Evolutionary conservation across 1,140 invertebrate species (phyloP), one percentile per base, ranked within the genome.

Genomic region (Drosophila sturtevanti): DNA sequence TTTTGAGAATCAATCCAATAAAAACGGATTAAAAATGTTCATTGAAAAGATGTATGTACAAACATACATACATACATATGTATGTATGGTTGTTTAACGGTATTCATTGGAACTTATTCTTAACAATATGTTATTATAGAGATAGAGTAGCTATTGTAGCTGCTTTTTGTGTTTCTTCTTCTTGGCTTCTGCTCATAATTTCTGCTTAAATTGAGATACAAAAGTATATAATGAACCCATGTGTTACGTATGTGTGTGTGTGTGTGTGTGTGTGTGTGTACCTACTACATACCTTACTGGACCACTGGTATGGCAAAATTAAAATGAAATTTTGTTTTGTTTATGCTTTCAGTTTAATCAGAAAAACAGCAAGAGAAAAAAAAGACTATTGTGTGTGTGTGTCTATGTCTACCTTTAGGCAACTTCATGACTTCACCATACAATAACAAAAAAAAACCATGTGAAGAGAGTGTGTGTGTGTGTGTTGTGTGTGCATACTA

Each of bases 361-460:
- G 81, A 85, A 85, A 72, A 80, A 66, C 64, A 70, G 51, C 63
- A 68, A 51, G 38, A 62, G 22, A 22, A 10, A 38, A 44, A 51
- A 52, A 41, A 38, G 66, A 44, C 34, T 14, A 44, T 12, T 21
- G 24, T 55, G 38, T 56, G 51, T 68, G 55, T 37, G 34, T 44
- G 48, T 4, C 4, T 60, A 21, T 41, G 66, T 34, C 54, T 44
- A 68, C 61, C 60, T 79, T 78, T 70, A 35, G 62, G 48, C 63
- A 75, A 78, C 72, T 86, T 81, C 84, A 87, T 87, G 84, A 87
- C 84, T 89, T 87, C 76, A 85, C 77, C 67, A n/a, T n/a, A n/a
- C n/a, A n/a, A n/a, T n/a, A 56, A 9, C 67, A 77, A 48, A 16
- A 10, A 21, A 48, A 48, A 44, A 44, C 41, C 41, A 44, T 44